phyloP scores from a whole-genome alignment of 2,113 vertebrate genomes.

The Ptilonorhynchus violaceus region DNA sequence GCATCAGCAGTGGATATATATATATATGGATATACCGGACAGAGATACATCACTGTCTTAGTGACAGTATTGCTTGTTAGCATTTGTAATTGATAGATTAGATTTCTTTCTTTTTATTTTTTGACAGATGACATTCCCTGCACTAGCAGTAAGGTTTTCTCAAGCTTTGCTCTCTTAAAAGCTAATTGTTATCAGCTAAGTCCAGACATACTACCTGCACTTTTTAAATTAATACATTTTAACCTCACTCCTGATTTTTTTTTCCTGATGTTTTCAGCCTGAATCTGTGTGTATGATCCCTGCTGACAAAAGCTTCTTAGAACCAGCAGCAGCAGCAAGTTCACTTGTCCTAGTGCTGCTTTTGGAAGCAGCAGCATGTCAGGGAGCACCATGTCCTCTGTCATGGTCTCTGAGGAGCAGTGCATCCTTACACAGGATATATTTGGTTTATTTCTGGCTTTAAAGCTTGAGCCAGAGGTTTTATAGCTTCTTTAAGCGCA shows the following conservation, averaged over 20 bases:
- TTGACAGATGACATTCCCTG: not conserved
- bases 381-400: not conserved
- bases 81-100: not conserved
- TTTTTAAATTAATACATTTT: not conserved
- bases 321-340: not conserved
- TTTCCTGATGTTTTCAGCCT: not conserved
- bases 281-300: not conserved
- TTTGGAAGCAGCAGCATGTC: not conserved
- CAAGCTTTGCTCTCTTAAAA: not conserved
- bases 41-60: not conserved
- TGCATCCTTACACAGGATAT: not conserved
- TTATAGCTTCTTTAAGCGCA: not conserved
- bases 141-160: not conserved
- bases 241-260: not conserved
- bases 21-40: not conserved
- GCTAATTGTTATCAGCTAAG: not conserved
- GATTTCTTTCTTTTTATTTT: not conserved
- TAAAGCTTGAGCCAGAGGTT: not conserved
- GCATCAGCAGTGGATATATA: not conserved
- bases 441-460: not conserved
- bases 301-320: not conserved
- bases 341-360: fast-evolving
- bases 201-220: not conserved
- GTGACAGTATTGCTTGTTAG: not conserved
- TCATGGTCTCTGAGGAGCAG: not conserved